phyloP scores from a whole-genome alignment of 2,113 vertebrate species.

The Litocranius walleri region DNA sequence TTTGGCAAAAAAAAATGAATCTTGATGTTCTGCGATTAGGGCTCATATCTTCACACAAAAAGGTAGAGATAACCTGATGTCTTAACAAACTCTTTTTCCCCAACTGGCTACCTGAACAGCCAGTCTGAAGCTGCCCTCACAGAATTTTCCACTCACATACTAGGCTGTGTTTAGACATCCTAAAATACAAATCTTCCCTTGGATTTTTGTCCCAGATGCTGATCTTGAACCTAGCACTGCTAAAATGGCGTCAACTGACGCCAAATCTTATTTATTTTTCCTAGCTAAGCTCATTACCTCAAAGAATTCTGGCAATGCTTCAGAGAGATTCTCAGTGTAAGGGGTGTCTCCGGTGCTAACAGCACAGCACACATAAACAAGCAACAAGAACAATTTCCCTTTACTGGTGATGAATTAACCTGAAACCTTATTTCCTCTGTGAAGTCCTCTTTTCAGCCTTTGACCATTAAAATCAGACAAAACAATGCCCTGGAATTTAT shows the following conservation, averaged over 20 bases:
- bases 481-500: background rate
- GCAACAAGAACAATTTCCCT: background rate
- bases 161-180: background rate
- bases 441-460: background rate
- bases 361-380: background rate
- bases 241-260: background rate
- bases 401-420: background rate
- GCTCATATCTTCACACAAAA: background rate
- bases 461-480: background rate
- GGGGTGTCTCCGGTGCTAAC: background rate
- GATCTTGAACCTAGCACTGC: background rate
- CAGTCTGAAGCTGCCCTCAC: background rate
- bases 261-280: background rate
- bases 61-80: background rate
- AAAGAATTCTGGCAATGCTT: background rate
- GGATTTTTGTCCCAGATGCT: background rate
- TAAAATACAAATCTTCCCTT: background rate
- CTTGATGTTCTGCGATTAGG: background rate
- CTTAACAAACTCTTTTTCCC: background rate
- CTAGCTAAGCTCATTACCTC: background rate
- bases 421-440: slow-evolving; percentile 1
- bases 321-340: background rate
- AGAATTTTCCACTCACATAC: background rate
- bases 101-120: background rate
- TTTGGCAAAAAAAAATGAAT: background rate